phyloP scores from a whole-genome alignment of 2,888 invertebrate species.

The Abscondita cerata region DNA sequence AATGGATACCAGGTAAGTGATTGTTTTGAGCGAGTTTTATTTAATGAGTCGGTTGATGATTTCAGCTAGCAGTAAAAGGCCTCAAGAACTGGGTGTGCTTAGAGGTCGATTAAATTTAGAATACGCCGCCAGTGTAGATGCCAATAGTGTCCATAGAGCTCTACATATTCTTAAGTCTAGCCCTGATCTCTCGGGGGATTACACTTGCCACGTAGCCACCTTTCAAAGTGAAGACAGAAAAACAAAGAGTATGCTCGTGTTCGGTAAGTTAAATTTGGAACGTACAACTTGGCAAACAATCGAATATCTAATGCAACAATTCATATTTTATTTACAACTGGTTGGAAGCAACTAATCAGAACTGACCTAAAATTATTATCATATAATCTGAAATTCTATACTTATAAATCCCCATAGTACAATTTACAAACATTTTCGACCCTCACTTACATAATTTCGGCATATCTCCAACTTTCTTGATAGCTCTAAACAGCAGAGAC shows the following conservation, averaged over 20 bases:
- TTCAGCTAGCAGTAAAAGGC: conserved; percentile 50
- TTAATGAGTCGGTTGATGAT: background rate
- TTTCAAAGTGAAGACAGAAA: conserved; percentile 68
- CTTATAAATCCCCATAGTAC: conserved; percentile 8
- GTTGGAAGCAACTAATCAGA: conserved; percentile 8
- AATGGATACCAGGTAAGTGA: conserved; percentile 63
- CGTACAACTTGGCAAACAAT: conserved; percentile 3
- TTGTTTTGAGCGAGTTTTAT: background rate
- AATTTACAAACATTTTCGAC: conserved; percentile 11
- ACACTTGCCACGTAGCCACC: conserved; percentile 74
- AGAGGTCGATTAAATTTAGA: conserved; percentile 59
- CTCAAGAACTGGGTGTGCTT: conserved; percentile 58
- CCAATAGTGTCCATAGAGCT: conserved; percentile 68
- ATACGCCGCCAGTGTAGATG: conserved; percentile 60
- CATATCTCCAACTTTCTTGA: conserved; percentile 8
- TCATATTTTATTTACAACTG: conserved; percentile 3
- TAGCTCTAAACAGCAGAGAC: too few species aligned
- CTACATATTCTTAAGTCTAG: conserved; percentile 71
- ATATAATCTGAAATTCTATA: conserved; percentile 9
- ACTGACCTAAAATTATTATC: conserved; percentile 5
- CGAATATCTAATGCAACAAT: background rate
- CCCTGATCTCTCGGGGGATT: conserved; percentile 73
- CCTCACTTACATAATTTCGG: conserved; percentile 11
- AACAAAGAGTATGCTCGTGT: conserved; percentile 71
- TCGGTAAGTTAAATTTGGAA: conserved; percentile 63